Percentiles rank a stretch among this genome's conserved stretches.
phyloP scores from a whole-genome alignment of 2,113 vertebrate species.

The Camelus dromedarius region DNA sequence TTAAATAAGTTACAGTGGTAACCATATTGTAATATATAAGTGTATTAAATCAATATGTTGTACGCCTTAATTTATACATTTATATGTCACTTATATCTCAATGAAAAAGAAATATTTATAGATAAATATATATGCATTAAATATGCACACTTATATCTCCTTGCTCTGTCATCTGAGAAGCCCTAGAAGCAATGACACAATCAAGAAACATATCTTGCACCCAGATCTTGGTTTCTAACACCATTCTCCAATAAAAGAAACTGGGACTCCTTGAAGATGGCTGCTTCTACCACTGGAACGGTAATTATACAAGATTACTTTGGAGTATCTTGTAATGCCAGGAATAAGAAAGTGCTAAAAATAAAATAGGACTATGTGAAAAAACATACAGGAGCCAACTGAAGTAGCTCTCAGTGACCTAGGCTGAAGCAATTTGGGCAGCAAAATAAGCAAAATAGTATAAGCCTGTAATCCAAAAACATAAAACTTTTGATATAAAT shows the following conservation, averaged over 20 bases:
- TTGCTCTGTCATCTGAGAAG: not conserved
- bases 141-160: not conserved
- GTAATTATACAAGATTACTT: not conserved
- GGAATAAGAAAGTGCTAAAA: not conserved
- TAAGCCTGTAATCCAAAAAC: not conserved
- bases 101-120: not conserved
- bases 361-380: not conserved
- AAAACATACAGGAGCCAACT: conserved; percentile 2
- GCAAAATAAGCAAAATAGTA: conserved; percentile 28
- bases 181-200: not conserved
- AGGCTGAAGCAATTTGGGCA: not conserved
- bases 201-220: not conserved
- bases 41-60: not conserved
- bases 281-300: not conserved
- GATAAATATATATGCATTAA: not conserved
- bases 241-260: not conserved
- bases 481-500: conserved; percentile 22
- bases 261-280: not conserved
- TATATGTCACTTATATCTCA: not conserved
- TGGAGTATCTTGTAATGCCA: not conserved
- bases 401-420: not conserved
- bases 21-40: not conserved
- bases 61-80: not conserved
- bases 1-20: not conserved
- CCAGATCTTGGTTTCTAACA: not conserved